phyloP scores from a whole-genome alignment of 2,797 vertebrate species.

The Smutsia temminckii region DNA sequence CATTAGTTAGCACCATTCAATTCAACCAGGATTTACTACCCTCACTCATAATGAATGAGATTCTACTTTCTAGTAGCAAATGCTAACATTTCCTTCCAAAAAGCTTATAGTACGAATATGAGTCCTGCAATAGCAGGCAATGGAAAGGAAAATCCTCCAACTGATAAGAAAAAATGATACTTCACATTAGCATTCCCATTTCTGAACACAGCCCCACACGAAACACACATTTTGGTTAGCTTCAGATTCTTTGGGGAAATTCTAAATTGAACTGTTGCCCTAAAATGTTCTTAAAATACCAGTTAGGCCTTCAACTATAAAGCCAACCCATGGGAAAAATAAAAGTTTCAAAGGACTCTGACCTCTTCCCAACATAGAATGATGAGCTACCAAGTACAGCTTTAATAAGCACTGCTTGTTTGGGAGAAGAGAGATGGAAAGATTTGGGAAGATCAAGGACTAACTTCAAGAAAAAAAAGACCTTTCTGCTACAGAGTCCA shows the following conservation, averaged over 20 bases:
- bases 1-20: neutral
- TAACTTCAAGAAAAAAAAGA: neutral
- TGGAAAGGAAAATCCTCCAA: neutral
- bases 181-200: slow-evolving; percentile 31
- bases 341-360: neutral
- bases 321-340: neutral
- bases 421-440: neutral
- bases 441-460: neutral
- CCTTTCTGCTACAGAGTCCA: neutral
- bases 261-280: neutral
- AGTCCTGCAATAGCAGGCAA: neutral
- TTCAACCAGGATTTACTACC: slow-evolving; percentile 12
- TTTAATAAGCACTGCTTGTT: neutral
- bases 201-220: slow-evolving; percentile 36
- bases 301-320: neutral
- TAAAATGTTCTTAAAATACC: slow-evolving; percentile 43
- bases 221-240: slow-evolving; percentile 14
- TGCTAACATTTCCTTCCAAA: neutral
- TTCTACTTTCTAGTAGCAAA: slow-evolving; percentile 35
- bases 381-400: neutral
- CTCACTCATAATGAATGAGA: neutral
- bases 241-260: slow-evolving; percentile 50
- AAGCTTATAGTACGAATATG: neutral
- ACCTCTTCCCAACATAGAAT: slow-evolving; percentile 3
- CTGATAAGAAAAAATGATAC: slow-evolving; percentile 13